phyloP scores from a whole-genome alignment of 1,140 invertebrate species.

The Triops cancriformis region DNA sequence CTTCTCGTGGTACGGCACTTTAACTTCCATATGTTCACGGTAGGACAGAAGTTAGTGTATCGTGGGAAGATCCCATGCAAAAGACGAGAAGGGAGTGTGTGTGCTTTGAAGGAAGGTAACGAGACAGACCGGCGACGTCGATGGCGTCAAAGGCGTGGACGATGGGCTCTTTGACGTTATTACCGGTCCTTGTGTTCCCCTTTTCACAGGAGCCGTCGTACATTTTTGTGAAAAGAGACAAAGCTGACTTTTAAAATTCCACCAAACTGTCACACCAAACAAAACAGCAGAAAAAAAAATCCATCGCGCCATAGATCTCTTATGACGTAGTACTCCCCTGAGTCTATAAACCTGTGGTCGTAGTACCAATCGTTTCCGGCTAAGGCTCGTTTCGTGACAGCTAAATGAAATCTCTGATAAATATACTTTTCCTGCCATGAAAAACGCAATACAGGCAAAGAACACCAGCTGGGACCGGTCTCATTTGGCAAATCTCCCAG shows the following conservation, averaged over 20 bases:
- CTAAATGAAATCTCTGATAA: neutral
- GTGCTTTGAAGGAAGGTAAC: neutral
- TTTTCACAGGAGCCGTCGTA: neutral
- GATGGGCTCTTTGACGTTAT: constrained; percentile 9
- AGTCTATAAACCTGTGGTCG: no score
- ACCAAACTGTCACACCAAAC: neutral
- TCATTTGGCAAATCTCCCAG: neutral
- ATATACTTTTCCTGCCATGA: neutral
- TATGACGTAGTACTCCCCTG: neutral
- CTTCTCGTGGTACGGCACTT: neutral
- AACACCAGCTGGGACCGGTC: neutral
- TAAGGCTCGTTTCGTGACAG: neutral
- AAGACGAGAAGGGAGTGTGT: neutral
- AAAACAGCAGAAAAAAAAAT: neutral
- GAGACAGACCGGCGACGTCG: neutral
- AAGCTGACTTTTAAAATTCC: neutral
- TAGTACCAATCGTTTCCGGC: no score
- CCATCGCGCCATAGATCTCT: neutral
- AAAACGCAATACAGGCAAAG: neutral
- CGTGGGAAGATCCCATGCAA: neutral
- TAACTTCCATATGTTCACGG: neutral
- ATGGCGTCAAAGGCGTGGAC: constrained; percentile 3
- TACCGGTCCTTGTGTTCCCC: neutral
- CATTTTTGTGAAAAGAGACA: neutral
- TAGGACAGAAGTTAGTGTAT: neutral